phyloP scores from a whole-genome alignment of 2,888 invertebrate species.

The Osmoderma eremita region DNA sequence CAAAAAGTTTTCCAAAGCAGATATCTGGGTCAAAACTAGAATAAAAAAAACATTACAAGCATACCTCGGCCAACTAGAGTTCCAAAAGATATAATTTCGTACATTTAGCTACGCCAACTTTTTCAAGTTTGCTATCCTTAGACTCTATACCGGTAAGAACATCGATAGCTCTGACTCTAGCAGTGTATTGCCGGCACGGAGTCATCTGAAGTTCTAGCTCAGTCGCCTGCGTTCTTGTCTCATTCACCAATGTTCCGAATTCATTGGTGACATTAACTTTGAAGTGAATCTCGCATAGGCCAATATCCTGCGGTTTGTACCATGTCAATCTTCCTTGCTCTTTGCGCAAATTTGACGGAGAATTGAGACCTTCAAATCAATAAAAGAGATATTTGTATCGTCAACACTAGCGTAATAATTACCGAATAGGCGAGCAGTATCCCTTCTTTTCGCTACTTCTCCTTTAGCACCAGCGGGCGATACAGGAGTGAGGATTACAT shows the following conservation, averaged over 20 bases:
- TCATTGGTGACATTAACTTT: neutral
- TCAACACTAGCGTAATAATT: neutral
- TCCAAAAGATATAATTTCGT: neutral
- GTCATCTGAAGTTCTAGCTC: neutral
- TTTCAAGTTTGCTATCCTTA: neutral
- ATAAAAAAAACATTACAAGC: neutral
- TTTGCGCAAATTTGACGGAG: neutral
- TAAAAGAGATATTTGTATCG: neutral
- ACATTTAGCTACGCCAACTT: conserved; percentile 2
- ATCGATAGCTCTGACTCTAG: neutral
- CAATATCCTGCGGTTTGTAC: conserved; percentile 2
- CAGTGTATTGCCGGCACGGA: conserved; percentile 9
- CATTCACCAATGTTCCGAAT: neutral
- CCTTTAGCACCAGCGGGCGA: conserved; percentile 15
- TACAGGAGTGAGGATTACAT: conserved; percentile 21
- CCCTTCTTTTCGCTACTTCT: neutral
- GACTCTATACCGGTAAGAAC: neutral
- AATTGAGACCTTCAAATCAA: neutral
- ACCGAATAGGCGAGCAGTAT: conserved; percentile 3
- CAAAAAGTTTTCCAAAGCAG: neutral
- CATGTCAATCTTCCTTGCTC: neutral
- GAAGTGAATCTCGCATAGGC: conserved; percentile 3
- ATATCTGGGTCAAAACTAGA: neutral
- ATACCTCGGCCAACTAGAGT: too few relatives aligned
- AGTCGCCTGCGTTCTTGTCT: neutral